Percentiles rank a stretch among this genome's conserved stretches.
These are phyloP conservation scores for Phyllopteryx taeniolatus DNA, from an alignment of 2,113 vertebrate species.

Conservation along the genomic window DNA sequence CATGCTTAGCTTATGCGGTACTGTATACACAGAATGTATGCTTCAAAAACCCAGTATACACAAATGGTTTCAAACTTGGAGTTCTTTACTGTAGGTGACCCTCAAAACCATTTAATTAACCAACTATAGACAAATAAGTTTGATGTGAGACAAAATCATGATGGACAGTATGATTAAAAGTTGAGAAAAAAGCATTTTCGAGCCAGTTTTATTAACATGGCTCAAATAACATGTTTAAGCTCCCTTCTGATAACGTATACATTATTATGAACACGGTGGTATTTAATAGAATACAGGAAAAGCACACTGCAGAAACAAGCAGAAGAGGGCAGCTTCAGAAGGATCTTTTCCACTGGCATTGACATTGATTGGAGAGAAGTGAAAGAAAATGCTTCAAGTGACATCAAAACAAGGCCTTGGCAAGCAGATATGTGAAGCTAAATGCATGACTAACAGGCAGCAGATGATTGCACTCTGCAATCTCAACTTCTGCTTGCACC, in stretches of 20 bases:
- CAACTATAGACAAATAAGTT: not conserved
- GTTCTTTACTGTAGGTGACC: no score
- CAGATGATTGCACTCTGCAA: conserved; percentile 86
- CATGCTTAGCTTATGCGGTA: not conserved
- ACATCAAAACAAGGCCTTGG: conserved; percentile 81
- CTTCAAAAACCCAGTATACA: not conserved
- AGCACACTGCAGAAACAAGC: not conserved
- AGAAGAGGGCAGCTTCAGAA: conserved; percentile 17
- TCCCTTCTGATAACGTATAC: not conserved
- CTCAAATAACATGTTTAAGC: not conserved
- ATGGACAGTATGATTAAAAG: not conserved
- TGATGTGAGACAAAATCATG: not conserved
- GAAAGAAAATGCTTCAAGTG: conserved; percentile 66
- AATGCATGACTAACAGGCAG: conserved; percentile 79
- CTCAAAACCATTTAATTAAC: not conserved
- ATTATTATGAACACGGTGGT: not conserved
- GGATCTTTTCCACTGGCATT: conserved; percentile 11
- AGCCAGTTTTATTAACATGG: not conserved
- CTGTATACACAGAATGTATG: not conserved
- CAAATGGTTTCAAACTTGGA: not conserved
- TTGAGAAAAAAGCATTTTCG: not conserved
- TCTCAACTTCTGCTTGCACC: conserved; percentile 77
- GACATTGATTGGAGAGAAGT: conserved; percentile 26
- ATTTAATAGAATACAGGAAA: not conserved
- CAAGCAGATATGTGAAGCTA: conserved; percentile 77